These are phyloP conservation scores for Anarrhichthys ocellatus DNA, from an alignment of 2,113 vertebrate genomes.

Conservation along the genomic window DNA sequence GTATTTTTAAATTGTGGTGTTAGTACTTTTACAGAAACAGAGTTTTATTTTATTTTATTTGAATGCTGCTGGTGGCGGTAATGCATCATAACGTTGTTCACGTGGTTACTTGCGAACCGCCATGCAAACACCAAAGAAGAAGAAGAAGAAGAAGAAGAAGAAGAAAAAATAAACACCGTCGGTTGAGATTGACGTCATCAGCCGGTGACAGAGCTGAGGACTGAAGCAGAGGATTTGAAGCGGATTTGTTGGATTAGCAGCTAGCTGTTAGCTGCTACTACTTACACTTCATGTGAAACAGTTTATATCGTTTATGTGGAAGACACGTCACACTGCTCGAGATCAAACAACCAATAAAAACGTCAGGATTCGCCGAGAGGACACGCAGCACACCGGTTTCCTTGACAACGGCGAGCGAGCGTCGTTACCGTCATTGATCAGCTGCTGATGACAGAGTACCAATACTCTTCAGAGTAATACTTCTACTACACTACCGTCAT, in stretches of 20 bases:
- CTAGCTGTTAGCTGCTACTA: background rate
- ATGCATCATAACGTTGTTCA: background rate
- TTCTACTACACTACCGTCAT: too few species aligned
- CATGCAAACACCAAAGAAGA: background rate
- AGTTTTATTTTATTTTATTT: too few species aligned
- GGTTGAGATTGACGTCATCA: background rate
- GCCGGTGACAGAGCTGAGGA: background rate
- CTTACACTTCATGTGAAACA: background rate
- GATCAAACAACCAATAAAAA: background rate
- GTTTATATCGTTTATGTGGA: background rate
- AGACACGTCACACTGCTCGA: background rate
- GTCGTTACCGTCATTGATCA: background rate
- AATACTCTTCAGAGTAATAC: background rate
- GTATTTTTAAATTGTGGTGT: too few species aligned
- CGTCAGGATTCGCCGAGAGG: background rate
- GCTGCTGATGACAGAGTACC: background rate
- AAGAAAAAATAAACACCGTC: background rate
- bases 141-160: background rate
- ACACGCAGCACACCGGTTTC: conserved; percentile 50
- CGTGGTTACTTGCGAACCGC: too few species aligned
- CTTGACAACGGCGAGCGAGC: conserved; percentile 68
- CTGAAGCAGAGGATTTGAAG: background rate
- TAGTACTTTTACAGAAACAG: too few species aligned
- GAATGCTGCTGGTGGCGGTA: background rate
- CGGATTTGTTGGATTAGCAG: background rate